phyloP scores from a whole-genome alignment of 2,797 vertebrate species.

The Leptodactylus fallax region DNA sequence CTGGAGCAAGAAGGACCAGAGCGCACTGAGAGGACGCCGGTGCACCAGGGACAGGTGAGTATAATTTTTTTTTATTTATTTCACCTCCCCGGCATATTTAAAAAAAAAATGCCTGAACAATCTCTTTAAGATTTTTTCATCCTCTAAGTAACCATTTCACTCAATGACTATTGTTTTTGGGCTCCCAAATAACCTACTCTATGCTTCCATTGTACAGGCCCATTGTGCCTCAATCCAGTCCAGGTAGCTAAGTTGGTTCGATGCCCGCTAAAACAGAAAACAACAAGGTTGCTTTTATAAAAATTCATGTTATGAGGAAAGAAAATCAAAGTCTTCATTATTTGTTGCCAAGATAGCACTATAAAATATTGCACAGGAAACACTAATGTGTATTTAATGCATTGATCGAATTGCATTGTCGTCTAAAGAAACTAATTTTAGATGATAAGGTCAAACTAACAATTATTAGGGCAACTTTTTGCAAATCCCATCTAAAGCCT shows the following conservation, averaged over 20 bases:
- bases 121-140: no score
- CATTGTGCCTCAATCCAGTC: neutral
- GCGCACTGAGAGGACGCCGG: no score
- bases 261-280: neutral
- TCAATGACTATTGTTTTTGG: no score
- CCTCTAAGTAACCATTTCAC: no score
- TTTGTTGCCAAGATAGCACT: slow-evolving; percentile 32
- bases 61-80: no score
- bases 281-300: neutral
- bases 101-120: no score
- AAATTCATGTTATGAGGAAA: neutral
- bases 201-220: no score
- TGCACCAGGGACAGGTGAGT: no score
- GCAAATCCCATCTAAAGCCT: slow-evolving; percentile 42
- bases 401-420: slow-evolving; percentile 29
- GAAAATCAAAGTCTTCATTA: neutral
- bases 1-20: no score
- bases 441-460: slow-evolving; percentile 37
- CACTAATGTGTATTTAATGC: slow-evolving; percentile 51
- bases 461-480: slow-evolving; percentile 47
- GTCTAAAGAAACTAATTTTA: slow-evolving; percentile 29
- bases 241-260: neutral
- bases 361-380: slow-evolving; percentile 33
- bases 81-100: no score
- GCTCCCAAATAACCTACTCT: no score